Conservation (phyloP, 1,140 invertebrate species). For the Metaphire vulgaris region DNA sequence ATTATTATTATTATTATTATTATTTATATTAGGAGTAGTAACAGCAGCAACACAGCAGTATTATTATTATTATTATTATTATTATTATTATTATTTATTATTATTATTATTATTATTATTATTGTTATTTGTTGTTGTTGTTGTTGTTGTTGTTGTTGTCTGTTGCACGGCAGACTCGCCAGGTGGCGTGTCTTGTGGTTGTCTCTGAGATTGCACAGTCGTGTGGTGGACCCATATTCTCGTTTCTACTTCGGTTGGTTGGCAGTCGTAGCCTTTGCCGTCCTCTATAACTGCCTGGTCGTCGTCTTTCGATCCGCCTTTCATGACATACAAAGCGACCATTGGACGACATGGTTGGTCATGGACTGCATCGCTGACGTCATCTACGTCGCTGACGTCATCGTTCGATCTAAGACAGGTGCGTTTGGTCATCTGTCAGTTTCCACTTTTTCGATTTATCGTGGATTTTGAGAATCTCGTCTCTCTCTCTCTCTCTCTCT, state of each 20-base stretch:
- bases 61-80: too few species aligned
- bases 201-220: constrained; percentile 46
- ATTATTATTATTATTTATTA: background rate
- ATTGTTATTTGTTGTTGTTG: background rate
- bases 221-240: constrained; percentile 54
- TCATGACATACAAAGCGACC: constrained; percentile 75
- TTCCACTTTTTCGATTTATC: background rate
- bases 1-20: too few species aligned
- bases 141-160: background rate
- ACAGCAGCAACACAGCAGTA: too few species aligned
- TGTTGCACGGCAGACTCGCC: background rate
- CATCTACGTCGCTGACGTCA: constrained; percentile 78
- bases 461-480: too few species aligned
- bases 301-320: constrained; percentile 84
- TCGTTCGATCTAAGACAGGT: constrained; percentile 85
- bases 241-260: constrained; percentile 69
- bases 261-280: constrained; percentile 72
- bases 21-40: too few species aligned
- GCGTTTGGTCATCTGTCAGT: background rate
- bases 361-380: constrained; percentile 80
- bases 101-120: background rate
- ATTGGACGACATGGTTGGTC: constrained; percentile 63
- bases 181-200: background rate
- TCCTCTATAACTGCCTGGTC: constrained; percentile 86
- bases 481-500: too few species aligned